Base-by-base conservation (phyloP, 2,797 vertebrate genomes). In the Hypotaenidia okinawae region DNA sequence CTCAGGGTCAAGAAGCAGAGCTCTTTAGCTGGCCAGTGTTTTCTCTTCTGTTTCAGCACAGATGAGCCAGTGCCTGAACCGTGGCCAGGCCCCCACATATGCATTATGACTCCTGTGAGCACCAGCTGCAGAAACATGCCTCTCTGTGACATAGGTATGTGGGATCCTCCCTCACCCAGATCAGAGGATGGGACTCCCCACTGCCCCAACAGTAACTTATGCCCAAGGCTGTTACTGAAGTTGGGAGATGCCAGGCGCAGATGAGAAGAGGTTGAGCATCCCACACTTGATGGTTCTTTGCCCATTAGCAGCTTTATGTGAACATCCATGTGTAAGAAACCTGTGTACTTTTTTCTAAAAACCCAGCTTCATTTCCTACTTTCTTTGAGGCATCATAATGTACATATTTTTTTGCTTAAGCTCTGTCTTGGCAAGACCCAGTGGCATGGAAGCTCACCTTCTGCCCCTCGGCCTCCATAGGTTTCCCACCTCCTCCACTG, bases 61-160 rank as follows among this genome's bases (percentile, higher is more conserved):
- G 62, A 41, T 0, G 2, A 74, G n/a, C 32, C 1, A 3, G 22
- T 32, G 43, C 18, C 62, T 67, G 67, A 63, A 74, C 12, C 10
- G n/a, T 0, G 3, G 62, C 49, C 43, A 69, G 80, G 18, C 45
- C 16, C 27, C 0, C 2, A 66, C 52, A 47, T 17, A 35, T 0
- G 1, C 1, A 1, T 35, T 35, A 55, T 1, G 2, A 22, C 37
- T 52, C 43, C 37, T 16, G 6, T 32, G 70, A 70, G 58, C 47
- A 43, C 17, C 63, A 75, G 30, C 52, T 84, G 57, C 33, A 32
- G 69, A 43, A 45, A 41, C 66, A 41, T 22, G 4, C 37, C 37
- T 47, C n/a, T 1, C 2, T 25, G 39, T 70, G 64, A 22, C 35
- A 45, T 16, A 32, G 24, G 35, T 63, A 13, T 1, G 0, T 45